Conservation (phyloP, 2,888 invertebrate genomes). For the Agriopis aurantiaria region DNA sequence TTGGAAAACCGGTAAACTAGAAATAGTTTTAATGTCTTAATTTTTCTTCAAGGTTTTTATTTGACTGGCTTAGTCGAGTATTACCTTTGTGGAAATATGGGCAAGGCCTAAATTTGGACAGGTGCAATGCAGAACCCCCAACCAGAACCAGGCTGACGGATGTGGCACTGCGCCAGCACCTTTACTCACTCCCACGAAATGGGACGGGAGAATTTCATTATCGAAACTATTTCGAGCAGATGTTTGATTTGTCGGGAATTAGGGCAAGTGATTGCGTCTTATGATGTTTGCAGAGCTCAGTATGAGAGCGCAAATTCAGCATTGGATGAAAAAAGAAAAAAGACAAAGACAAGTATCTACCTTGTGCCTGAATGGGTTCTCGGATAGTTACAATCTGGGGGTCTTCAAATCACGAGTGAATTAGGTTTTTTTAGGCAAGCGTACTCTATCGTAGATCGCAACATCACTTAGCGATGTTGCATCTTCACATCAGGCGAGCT, state of each 20-base stretch:
- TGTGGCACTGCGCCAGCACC: slow-evolving; percentile 74
- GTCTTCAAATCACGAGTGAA: too few species aligned
- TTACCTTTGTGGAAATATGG: neutral
- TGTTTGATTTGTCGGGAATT: slow-evolving; percentile 47
- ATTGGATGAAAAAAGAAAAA: neutral
- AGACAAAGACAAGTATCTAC: neutral
- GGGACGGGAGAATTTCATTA: slow-evolving; percentile 77
- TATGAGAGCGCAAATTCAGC: neutral
- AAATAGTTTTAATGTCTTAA: too few species aligned
- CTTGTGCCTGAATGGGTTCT: neutral
- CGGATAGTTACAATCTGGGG: too few species aligned
- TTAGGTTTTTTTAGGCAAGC: too few species aligned
- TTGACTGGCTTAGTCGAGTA: too few species aligned
- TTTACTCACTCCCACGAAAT: slow-evolving; percentile 58
- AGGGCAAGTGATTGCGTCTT: slow-evolving; percentile 30
- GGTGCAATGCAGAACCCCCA: slow-evolving; percentile 3
- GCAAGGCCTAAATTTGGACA: neutral
- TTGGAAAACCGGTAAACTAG: too few species aligned
- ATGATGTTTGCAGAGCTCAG: slow-evolving; percentile 22
- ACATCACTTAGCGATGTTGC: too few species aligned
- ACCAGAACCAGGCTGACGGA: slow-evolving; percentile 48
- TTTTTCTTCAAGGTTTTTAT: too few species aligned
- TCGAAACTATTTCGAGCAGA: slow-evolving; percentile 64
- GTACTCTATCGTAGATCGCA: too few species aligned
- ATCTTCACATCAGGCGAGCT: too few species aligned